Evolutionary conservation across 53 echinoderm and acorn worm species (phyloP).

Genomic region (Holothuria leucospilota): DNA sequence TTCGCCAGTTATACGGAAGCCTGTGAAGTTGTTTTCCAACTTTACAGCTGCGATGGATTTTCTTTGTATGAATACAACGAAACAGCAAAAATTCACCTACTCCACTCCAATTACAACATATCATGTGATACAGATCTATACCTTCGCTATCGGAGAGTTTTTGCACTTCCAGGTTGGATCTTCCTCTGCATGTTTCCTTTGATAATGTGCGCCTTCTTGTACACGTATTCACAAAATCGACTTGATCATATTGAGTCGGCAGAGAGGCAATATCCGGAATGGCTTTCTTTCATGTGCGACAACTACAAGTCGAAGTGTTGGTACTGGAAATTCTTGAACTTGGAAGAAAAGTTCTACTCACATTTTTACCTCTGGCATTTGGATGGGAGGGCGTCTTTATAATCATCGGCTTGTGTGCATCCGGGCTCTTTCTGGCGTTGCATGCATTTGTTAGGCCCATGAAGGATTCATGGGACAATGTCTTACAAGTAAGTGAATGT

Average conservation of each 20-base stretch:
- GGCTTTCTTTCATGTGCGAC: background rate
- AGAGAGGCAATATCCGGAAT: background rate
- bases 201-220: slow-evolving; percentile 35
- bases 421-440: background rate
- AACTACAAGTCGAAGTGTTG: background rate
- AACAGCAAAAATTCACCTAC: too few species aligned
- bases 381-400: background rate
- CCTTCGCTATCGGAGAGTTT: background rate
- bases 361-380: background rate
- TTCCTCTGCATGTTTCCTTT: slow-evolving; percentile 35
- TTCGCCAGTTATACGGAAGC: too few species aligned
- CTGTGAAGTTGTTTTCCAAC: too few species aligned
- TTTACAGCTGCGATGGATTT: too few species aligned
- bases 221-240: background rate
- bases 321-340: slow-evolving; percentile 16
- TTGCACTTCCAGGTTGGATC: background rate
- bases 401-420: background rate
- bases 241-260: too few species aligned
- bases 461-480: background rate
- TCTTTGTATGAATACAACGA: too few species aligned
- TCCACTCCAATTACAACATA: too few species aligned
- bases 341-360: background rate
- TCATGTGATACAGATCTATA: too few species aligned
- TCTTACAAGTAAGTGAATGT: background rate
- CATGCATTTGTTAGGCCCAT: background rate